Evolutionary conservation across 92 coral and sea anemone genomes (phyloP), one percentile per base, ranked within the genome.

Genomic region (Parazoanthus darwini): DNA sequence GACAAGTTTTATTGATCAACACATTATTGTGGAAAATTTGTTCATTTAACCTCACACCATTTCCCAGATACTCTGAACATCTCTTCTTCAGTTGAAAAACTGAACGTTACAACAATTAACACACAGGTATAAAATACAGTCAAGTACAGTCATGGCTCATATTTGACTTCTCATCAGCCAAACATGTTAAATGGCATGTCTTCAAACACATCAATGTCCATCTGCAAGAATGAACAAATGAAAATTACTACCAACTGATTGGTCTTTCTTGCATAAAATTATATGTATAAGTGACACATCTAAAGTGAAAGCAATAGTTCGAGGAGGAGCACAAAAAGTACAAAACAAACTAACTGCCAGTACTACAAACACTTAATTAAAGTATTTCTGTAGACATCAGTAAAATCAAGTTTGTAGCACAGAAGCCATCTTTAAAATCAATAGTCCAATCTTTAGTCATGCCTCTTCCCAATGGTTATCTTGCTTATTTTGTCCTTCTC

Each of bases 161-260:
- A 14, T 51, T 29, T 29, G 8, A 58, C 33, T 14, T 68, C 38
- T 54, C 50, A 68, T 33, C 50, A 35, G 5, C 16, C 85, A 80
- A 15, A 74, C 37, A 80, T 26, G 8, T 50, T 8, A 58, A 33
- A 9, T 3, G 7, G 38, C 39, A 16, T 13, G 25, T 80, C 29
- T 80, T 63, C 70, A 63, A 58, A 63, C 59, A 16, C 58, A 56
- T 80, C 48, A 80, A 58, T 80, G 85, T 18, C 73, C 85, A 58
- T 80, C 85, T 80, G 85, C 26, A 54, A 80, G 48, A 36, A 80
- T 54, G 39, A 80, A 80, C 48, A 63, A 14, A 58, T 26, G 50
- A 16, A 25, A 63, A 63, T 13, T 20, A 1, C 0, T 51, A 7
- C 11, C 70, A 63, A 54, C 59, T 54, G 20, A 54, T 13, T 1